These are phyloP conservation scores for Lamprologus ornatipinnis DNA, from an alignment of 2,113 vertebrate species.

Conservation along the genomic window DNA sequence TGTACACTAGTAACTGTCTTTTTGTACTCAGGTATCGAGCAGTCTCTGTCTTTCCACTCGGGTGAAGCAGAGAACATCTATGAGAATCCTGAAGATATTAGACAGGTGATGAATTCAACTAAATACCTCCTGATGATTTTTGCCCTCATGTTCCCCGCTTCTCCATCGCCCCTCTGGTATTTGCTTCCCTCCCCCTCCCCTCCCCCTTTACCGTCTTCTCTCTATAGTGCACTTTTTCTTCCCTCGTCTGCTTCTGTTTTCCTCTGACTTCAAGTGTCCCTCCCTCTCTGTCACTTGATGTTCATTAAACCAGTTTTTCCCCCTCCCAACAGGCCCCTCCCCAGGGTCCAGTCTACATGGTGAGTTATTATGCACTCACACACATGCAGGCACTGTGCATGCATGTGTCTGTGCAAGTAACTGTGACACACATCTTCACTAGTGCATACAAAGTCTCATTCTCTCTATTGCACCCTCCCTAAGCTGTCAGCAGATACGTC, in stretches of 20 bases:
- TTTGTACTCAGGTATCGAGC: constrained; percentile 57
- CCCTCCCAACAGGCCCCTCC: constrained; percentile 52
- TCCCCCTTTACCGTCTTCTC: background rate
- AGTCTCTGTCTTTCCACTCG: constrained; percentile 61
- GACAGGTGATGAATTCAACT: constrained; percentile 65
- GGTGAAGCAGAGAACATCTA: constrained; percentile 71
- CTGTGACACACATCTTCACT: background rate
- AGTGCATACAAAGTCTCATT: constrained; percentile 1
- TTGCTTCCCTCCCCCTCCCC: background rate
- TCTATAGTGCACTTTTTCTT: background rate
- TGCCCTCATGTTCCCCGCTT: background rate
- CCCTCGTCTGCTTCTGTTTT: background rate
- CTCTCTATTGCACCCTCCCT: background rate
- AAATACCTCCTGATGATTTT: constrained; percentile 9
- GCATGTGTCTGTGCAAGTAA: background rate
- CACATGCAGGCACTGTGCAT: background rate
- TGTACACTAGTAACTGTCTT: background rate
- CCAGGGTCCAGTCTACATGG: constrained; percentile 72
- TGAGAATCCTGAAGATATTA: constrained; percentile 71
- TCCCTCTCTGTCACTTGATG: constrained; percentile 31
- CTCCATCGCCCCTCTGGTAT: background rate
- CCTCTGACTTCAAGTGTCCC: background rate
- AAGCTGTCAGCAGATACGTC: constrained; percentile 43
- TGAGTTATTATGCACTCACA: constrained; percentile 54
- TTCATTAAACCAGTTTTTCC: constrained; percentile 50